phyloP scores from a whole-genome alignment of 2,113 vertebrate genomes.

The Myodes glareolus region DNA sequence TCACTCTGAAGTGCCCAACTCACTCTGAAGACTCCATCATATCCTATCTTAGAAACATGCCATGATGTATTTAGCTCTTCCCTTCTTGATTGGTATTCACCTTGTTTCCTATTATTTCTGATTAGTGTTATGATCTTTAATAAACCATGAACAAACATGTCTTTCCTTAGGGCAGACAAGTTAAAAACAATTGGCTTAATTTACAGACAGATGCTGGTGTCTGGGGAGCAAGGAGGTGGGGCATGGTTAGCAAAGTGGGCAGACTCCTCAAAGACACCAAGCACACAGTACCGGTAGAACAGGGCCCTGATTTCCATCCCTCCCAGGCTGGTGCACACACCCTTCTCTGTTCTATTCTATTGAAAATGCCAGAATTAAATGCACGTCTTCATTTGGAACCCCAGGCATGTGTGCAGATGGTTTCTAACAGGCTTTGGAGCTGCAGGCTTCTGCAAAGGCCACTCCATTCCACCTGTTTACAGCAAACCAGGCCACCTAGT shows the following conservation, averaged over 20 bases:
- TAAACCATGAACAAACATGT: not conserved
- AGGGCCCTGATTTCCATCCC: not conserved
- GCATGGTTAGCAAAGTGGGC: not conserved
- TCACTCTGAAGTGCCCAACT: not conserved
- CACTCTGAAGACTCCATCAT: not conserved
- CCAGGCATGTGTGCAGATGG: not conserved
- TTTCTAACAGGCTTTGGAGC: not conserved
- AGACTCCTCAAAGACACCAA: not conserved
- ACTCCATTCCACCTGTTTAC: not conserved
- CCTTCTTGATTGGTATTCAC: not conserved
- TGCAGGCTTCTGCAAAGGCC: not conserved
- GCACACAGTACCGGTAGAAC: rapidly evolving
- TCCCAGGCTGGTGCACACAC: not conserved
- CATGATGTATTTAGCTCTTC: not conserved
- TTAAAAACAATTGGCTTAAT: not conserved
- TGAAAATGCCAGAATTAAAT: not conserved
- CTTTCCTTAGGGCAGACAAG: not conserved
- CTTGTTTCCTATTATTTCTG: not conserved
- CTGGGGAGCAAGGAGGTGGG: not conserved
- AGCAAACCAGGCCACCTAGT: not conserved
- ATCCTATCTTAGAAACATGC: not conserved
- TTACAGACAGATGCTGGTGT: not conserved
- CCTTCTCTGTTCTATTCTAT: not conserved
- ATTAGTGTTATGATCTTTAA: not conserved
- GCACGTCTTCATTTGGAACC: not conserved